Conservation (phyloP, 2,113 vertebrate genomes). For the Elanus axillaris region DNA sequence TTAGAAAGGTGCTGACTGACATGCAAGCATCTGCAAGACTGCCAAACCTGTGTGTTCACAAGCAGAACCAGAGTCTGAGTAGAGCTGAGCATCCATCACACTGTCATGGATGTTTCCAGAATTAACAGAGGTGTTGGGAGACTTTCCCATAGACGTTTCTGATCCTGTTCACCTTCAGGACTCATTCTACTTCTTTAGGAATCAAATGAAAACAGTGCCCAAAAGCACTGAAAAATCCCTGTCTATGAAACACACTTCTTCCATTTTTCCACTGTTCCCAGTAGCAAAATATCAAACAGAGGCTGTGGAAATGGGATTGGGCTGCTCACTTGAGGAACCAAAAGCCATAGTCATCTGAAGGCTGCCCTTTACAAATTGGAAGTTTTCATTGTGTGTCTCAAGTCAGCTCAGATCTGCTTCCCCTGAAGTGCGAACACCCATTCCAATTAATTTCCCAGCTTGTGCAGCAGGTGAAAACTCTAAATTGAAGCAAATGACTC, state of each 20-base stretch:
- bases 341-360: not conserved
- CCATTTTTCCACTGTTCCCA: not conserved
- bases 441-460: not conserved
- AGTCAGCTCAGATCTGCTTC: not conserved
- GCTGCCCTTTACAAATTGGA: not conserved
- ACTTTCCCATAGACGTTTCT: not conserved
- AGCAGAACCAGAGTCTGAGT: not conserved
- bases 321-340: not conserved
- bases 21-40: not conserved
- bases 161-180: not conserved
- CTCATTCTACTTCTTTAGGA: not conserved
- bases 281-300: not conserved
- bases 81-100: not conserved
- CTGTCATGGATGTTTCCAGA: not conserved
- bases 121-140: not conserved
- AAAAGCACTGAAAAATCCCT: not conserved
- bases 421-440: not conserved
- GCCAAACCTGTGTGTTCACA: not conserved
- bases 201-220: not conserved
- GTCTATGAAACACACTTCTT: not conserved
- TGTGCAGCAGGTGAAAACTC: not conserved
- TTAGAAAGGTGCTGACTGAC: not conserved
- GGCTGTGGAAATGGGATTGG: not conserved
- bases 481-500: conserved; percentile 17
- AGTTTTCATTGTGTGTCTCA: not conserved